Conservation (phyloP, 1,140 invertebrate genomes). For the Coelopa frigida region DNA sequence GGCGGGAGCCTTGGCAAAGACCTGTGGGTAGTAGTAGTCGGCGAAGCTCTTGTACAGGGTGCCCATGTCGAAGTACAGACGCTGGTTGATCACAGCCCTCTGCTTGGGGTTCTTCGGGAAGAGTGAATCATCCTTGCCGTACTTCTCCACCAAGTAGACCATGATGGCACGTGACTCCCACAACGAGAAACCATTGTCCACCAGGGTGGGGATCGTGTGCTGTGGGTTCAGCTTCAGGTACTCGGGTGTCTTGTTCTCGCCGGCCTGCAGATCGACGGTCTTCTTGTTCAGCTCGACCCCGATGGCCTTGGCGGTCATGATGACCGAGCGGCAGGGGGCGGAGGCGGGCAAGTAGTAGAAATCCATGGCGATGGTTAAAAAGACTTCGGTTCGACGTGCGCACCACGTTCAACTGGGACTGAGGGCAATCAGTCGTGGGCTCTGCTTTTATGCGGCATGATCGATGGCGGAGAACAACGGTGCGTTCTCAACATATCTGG, state of each 20-base stretch:
- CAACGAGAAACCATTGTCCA: slow-evolving; percentile 59
- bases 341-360: slow-evolving; percentile 64
- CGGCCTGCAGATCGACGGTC: slow-evolving; percentile 54
- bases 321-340: slow-evolving; percentile 61
- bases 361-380: slow-evolving; percentile 20
- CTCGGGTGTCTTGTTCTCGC: slow-evolving; percentile 63
- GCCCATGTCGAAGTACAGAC: slow-evolving; percentile 67
- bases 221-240: slow-evolving; percentile 56
- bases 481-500: too few species aligned
- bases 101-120: slow-evolving; percentile 62
- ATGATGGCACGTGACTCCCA: slow-evolving; percentile 68
- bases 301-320: slow-evolving; percentile 60
- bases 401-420: too few species aligned
- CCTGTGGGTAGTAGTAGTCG: slow-evolving; percentile 61
- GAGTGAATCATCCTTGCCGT: slow-evolving; percentile 59
- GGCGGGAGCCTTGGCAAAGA: slow-evolving; percentile 56
- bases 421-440: too few species aligned
- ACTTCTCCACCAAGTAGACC: slow-evolving; percentile 60
- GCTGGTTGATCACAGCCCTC: slow-evolving; percentile 63
- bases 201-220: slow-evolving; percentile 60
- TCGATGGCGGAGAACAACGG: too few species aligned
- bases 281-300: slow-evolving; percentile 67
- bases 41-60: slow-evolving; percentile 56
- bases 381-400: too few species aligned
- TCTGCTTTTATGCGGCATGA: too few species aligned